These are phyloP conservation scores for Sceloporus undulatus DNA, from an alignment of 2,113 vertebrate genomes.

Conservation along the genomic window DNA sequence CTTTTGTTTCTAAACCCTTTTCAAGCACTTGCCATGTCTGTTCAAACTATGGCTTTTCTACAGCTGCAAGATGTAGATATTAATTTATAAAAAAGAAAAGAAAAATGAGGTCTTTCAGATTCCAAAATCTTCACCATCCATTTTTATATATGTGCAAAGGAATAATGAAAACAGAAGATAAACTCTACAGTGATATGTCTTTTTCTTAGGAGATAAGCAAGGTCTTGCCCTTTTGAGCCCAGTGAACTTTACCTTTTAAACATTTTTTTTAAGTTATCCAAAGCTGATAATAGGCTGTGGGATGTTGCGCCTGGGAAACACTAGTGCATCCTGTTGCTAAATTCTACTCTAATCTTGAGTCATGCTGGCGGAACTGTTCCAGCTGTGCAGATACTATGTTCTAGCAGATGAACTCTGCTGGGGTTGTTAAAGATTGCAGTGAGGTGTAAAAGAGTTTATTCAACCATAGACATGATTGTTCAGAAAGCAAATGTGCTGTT, in stretches of 20 bases:
- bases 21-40: neutral
- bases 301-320: neutral
- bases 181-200: neutral
- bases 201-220: neutral
- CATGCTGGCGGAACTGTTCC: neutral
- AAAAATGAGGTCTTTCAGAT: neutral
- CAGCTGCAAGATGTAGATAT: neutral
- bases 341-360: slow-evolving; percentile 3
- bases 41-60: neutral
- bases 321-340: slow-evolving; percentile 30
- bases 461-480: neutral
- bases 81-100: neutral
- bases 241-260: slow-evolving; percentile 8
- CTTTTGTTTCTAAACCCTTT: neutral
- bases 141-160: neutral
- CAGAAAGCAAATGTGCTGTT: slow-evolving; percentile 6
- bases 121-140: neutral
- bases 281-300: slow-evolving; percentile 23
- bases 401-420: neutral
- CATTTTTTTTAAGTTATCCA: too few species aligned
- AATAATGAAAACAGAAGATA: neutral
- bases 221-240: neutral
- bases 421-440: neutral
- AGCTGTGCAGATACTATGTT: slow-evolving; percentile 15
- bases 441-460: neutral